Base-by-base conservation (phyloP, 2,888 invertebrate species). In the Coremacera marginata region DNA sequence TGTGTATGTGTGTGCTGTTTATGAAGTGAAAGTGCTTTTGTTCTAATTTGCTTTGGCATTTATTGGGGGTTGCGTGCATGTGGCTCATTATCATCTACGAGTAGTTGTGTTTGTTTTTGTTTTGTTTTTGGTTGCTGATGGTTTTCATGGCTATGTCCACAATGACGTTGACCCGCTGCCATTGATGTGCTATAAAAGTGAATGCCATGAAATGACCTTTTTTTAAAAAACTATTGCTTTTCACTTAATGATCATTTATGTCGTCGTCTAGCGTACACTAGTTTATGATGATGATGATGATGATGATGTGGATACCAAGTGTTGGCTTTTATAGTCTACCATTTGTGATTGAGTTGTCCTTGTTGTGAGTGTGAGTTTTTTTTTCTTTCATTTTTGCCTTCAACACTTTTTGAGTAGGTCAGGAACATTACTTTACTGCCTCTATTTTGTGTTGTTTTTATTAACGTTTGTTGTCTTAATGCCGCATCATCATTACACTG, bases 291-390 rank as follows among this genome's bases (percentile, higher is more conserved):
- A 19, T 70, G 8, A 5, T 49, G 51, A 52, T 44, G 11, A 51
- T 34, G 52, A 34, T 55, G n/a, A 70, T 25, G 55, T 44, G 9
- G 44, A 11, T 44, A 44, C 11, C 2, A 55, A 22, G 19, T 22
- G 19, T 55, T 55, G 7, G n/a, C 55, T n/a, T 55, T 1, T 11
- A 55, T 19, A 16, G n/a, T n/a, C 55, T 55, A 22, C 19, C 51
- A 22, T 70, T 57, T 63, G 16, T 37, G 14, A 62, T 49, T 74
- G 74, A 44, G 74, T 8, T 72, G 71, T 77, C 67, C 70, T 74
- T 80, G 77, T 77, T 77, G 77, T 25, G 55, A 80, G 78, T 78
- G 78, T 80, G 78, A 79, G 77, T 80, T 77, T 78, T 78, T 19
- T 55, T 55, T 55, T 55, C 8, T 55, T 34, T 34, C 34, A 51